These are phyloP conservation scores for Ameiurus melas DNA, from an alignment of 2,113 vertebrate species.

Conservation along the genomic window DNA sequence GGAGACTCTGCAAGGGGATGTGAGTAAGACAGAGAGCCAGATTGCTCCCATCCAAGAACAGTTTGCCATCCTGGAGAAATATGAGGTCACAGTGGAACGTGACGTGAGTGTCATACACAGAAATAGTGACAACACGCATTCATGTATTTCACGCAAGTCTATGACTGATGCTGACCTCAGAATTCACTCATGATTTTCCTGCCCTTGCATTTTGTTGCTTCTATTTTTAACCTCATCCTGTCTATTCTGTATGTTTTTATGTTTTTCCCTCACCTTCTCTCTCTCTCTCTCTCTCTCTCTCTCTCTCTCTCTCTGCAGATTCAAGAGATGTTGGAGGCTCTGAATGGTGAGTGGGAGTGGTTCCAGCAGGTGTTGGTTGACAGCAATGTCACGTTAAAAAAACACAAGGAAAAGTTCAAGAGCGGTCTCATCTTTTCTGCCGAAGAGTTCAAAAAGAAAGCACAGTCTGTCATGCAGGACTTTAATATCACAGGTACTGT, in stretches of 20 bases:
- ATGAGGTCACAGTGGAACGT: conserved; percentile 77
- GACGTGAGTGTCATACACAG: conserved; percentile 66
- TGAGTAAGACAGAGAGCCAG: conserved; percentile 72
- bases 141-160: conserved; percentile 21
- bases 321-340: conserved; percentile 68
- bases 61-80: conserved; percentile 84
- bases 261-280: not conserved
- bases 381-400: conserved; percentile 76
- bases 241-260: not conserved
- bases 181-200: not conserved
- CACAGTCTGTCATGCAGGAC: conserved; percentile 69
- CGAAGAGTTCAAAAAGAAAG: conserved; percentile 82
- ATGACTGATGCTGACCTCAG: not conserved
- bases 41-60: conserved; percentile 84
- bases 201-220: not conserved
- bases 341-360: conserved; percentile 75
- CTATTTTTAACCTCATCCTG: not conserved
- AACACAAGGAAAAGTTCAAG: conserved; percentile 82
- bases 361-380: conserved; percentile 82
- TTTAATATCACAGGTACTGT: conserved; percentile 75
- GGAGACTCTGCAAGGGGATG: conserved; percentile 73
- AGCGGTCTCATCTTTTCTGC: conserved; percentile 71
- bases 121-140: conserved; percentile 20
- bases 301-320: conserved; percentile 67
- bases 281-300: not conserved